phyloP scores from a whole-genome alignment of 2,113 vertebrate species.

The Cyphomyrus plagiostoma region DNA sequence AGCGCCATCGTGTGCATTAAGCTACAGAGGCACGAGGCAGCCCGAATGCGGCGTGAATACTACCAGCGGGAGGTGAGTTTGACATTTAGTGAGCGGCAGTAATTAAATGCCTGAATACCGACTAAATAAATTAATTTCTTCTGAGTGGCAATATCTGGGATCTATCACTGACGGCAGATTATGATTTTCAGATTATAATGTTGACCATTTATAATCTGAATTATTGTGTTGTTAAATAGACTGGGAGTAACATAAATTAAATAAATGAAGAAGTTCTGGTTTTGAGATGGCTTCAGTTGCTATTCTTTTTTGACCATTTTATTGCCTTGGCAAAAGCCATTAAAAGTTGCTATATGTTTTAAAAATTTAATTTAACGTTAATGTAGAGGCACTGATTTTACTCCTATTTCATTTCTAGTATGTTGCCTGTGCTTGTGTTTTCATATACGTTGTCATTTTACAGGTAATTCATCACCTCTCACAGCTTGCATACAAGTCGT shows the following conservation, averaged over 20 bases:
- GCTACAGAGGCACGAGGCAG: constrained; percentile 82
- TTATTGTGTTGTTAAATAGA: neutral
- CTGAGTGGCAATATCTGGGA: neutral
- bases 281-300: neutral
- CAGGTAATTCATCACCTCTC: neutral
- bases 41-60: constrained; percentile 64
- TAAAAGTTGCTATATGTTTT: neutral
- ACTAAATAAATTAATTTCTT: neutral
- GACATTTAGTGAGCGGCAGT: neutral
- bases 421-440: neutral
- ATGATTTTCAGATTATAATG: neutral
- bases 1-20: constrained; percentile 80
- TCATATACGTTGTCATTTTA: neutral
- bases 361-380: neutral
- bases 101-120: neutral
- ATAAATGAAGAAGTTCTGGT: neutral
- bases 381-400: neutral
- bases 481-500: neutral
- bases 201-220: neutral
- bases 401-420: neutral
- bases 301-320: neutral
- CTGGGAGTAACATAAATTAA: neutral
- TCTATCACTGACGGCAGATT: neutral
- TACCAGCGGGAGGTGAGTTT: constrained; percentile 71
- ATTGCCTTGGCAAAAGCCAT: neutral